Base-by-base conservation (phyloP, 2,888 invertebrate species). In the Aspidiotus rigidus region DNA sequence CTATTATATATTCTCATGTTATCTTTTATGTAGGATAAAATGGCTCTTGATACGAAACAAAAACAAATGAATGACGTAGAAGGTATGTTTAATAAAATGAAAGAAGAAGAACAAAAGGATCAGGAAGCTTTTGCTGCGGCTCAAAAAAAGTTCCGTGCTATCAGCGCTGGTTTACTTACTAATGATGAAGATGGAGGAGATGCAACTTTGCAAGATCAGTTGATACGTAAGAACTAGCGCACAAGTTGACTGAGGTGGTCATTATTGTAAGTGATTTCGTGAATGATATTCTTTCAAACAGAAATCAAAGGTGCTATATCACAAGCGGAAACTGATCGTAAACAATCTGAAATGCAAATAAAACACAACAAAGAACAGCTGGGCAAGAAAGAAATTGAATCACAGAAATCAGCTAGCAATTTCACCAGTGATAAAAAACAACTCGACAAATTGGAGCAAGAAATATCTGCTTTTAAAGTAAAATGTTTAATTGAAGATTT, bases 191-290 rank as follows among this genome's bases (percentile, higher is more conserved):
- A 57, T 49, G 92, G 92, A 0, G 83, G 85, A 75, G 86, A 90
- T 7, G 88, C 89, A 49, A 90, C 95, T 0, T 81, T 97, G 67
- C 90, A 92, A 77, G 91, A 93, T 73, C 94, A 94, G 77, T 83
- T 96, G 17, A 93, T 93, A 77, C 84, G 88, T 88, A 73, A 70
- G 56, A 69, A 53, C 61, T 7, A 49, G 57, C 56, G 49, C 2
- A 49, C 49, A 49, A 49, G 10, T 49, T 49, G 1, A 49, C 2
- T 49, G 28, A 28, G 5, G 28, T 28, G 28, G 28, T 28, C 28
- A 5, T 28, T 28, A 28, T 28, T 28, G 28, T 28, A 28, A 1
- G 28, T 28, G 28, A 28, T 28, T 28, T 28, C 28, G 28, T 28
- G 28, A 28, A 28, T 28, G 28, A 5, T 28, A 28, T 28, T 28